Percentiles rank a stretch among this genome's conserved stretches.
These are phyloP conservation scores for Sparus aurata DNA, from an alignment of 2,797 vertebrate species.

Conservation along the genomic window DNA sequence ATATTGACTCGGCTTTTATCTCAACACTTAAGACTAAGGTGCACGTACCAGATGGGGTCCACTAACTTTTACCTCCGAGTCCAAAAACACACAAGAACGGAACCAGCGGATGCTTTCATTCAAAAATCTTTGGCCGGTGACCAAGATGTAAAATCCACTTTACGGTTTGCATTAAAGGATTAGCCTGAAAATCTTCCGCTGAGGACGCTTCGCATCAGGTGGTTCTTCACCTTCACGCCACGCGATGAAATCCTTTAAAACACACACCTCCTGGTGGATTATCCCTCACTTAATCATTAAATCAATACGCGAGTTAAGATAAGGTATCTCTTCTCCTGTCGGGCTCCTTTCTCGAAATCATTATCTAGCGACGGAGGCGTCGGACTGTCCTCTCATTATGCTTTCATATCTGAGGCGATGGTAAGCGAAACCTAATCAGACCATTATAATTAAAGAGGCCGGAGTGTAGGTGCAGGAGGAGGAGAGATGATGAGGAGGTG, in stretches of 20 bases:
- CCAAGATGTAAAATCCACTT: constrained; percentile 32
- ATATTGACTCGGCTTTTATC: accelerated
- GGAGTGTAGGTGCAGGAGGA: constrained; percentile 23
- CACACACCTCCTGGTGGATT: constrained; percentile 32
- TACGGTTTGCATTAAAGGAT: constrained; percentile 32
- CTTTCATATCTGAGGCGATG: constrained; percentile 51
- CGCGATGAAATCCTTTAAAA: constrained; percentile 29
- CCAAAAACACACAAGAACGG: not conserved
- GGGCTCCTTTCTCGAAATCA: constrained; percentile 5
- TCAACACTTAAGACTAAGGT: not conserved
- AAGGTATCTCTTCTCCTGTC: constrained; percentile 1
- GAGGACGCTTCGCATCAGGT: constrained; percentile 1
- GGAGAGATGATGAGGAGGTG: constrained; percentile 30
- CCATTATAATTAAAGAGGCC: constrained; percentile 72
- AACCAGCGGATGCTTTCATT: not conserved
- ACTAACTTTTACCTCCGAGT: not conserved
- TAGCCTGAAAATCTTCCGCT: not conserved
- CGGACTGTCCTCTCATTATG: constrained; percentile 31
- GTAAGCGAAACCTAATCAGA: constrained; percentile 70
- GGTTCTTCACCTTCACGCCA: constrained; percentile 14
- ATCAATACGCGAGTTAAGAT: constrained; percentile 51
- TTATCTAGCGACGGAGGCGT: constrained; percentile 21
- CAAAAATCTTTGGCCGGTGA: constrained; percentile 28
- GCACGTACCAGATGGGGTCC: too few relatives aligned
- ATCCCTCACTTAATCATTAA: constrained; percentile 45